Conservation (phyloP, 2,797 vertebrate species). For the Anas bernieri region DNA sequence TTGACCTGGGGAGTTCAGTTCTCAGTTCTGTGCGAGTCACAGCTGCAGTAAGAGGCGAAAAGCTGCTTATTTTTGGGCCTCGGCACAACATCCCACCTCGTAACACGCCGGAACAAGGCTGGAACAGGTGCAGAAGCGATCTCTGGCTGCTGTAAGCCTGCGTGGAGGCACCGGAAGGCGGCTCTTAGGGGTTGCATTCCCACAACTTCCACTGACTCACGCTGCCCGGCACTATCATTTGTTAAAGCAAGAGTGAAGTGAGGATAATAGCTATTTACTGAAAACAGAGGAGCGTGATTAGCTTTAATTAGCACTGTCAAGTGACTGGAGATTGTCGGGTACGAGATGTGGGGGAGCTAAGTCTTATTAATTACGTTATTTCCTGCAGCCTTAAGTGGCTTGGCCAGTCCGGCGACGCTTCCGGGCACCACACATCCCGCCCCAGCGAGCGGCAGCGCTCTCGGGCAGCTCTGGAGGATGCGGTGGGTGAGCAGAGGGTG, state of each 20-base stretch:
- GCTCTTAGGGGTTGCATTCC: neutral
- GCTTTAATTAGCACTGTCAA: conserved; percentile 68
- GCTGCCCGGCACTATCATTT: conserved; percentile 1
- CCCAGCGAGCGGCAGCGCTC: neutral
- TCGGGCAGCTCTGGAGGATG: neutral
- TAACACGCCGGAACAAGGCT: neutral
- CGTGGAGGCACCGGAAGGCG: neutral
- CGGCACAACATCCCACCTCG: neutral
- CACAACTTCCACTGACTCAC: conserved; percentile 42
- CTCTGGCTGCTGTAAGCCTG: neutral
- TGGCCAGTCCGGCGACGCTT: conserved; percentile 42
- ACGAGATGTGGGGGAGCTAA: conserved; percentile 66
- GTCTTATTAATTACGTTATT: conserved; percentile 61
- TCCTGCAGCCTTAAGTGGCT: conserved; percentile 66
- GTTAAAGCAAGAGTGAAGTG: conserved; percentile 69
- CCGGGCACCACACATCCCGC: neutral
- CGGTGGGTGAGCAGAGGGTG: neutral
- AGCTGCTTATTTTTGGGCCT: neutral
- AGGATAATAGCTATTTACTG: conserved; percentile 73
- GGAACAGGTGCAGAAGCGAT: neutral
- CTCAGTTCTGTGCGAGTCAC: neutral
- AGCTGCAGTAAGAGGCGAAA: rapidly evolving
- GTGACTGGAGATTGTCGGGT: conserved; percentile 56
- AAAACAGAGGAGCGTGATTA: conserved; percentile 59
- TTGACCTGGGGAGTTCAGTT: rapidly evolving